These are phyloP conservation scores for Tetramorium alpestre DNA, from an alignment of 1,140 invertebrate genomes.

Conservation along the genomic window DNA sequence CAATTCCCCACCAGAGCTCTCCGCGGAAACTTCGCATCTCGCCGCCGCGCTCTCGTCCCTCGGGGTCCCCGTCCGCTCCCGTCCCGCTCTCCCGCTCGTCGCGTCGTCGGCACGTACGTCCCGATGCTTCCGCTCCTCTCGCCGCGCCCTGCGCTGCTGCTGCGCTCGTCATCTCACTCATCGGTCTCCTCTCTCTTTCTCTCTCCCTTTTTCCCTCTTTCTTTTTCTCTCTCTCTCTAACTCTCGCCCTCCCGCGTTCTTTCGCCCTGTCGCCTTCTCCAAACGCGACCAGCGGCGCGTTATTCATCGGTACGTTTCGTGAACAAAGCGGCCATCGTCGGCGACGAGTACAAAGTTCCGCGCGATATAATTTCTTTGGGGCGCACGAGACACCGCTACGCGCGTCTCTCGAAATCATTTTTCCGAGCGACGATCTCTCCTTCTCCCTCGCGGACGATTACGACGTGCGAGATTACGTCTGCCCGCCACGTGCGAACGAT, in stretches of 20 bases:
- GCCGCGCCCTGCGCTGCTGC: background rate
- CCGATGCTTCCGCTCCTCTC: background rate
- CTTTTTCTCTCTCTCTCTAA: background rate
- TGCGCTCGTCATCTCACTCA: slow-evolving; percentile 27
- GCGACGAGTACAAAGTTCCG: slow-evolving; percentile 68
- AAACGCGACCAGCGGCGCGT: slow-evolving; percentile 33
- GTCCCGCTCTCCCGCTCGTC: background rate
- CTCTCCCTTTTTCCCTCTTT: background rate
- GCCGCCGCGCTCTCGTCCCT: slow-evolving; percentile 26
- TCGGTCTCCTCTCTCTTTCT: background rate
- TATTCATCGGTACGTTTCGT: slow-evolving; percentile 40
- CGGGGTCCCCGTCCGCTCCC: background rate
- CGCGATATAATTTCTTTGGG: slow-evolving; percentile 21
- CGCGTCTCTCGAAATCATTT: background rate
- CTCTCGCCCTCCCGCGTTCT: background rate
- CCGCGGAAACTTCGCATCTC: slow-evolving; percentile 60
- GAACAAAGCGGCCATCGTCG: slow-evolving; percentile 56
- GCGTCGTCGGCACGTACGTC: background rate
- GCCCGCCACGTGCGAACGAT: slow-evolving; percentile 3
- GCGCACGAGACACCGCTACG: background rate
- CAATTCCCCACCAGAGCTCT: slow-evolving; percentile 67
- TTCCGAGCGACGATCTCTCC: background rate
- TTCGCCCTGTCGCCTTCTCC: background rate
- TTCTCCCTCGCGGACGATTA: background rate
- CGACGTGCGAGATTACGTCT: slow-evolving; percentile 2